Conservation (phyloP, 2,113 vertebrate genomes). For the Lepus europaeus region DNA sequence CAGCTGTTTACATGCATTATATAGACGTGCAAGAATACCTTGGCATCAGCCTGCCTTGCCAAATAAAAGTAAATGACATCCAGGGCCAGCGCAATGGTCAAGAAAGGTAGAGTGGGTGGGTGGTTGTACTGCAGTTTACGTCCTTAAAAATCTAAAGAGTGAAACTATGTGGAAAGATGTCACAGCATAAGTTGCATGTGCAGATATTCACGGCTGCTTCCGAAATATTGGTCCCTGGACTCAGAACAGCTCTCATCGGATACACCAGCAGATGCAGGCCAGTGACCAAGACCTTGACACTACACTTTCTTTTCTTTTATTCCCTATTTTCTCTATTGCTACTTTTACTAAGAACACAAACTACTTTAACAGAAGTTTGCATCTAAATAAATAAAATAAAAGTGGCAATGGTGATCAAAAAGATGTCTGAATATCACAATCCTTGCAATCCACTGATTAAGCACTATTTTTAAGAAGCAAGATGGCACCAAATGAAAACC, state of each 20-base stretch:
- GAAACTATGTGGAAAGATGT: background rate
- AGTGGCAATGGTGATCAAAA: background rate
- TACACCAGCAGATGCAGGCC: rapidly evolving
- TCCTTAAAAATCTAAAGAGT: background rate
- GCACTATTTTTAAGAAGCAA: background rate
- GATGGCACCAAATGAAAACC: background rate
- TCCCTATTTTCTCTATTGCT: background rate
- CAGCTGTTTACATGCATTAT: background rate
- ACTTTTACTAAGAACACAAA: background rate
- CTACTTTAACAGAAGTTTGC: background rate
- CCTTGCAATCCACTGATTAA: background rate
- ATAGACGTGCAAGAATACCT: background rate
- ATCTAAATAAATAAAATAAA: background rate
- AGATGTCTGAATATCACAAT: background rate
- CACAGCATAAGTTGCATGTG: too few species aligned
- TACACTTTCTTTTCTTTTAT: background rate
- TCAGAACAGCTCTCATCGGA: background rate
- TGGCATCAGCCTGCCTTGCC: background rate
- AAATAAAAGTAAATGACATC: background rate
- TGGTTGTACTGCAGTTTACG: too few species aligned
- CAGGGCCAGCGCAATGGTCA: background rate
- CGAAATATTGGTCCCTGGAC: background rate
- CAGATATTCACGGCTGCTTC: background rate
- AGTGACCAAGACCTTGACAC: rapidly evolving
- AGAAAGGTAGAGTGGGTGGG: background rate